Conservation (phyloP, 2,888 invertebrate species). For the Andricus quercusramuli region DNA sequence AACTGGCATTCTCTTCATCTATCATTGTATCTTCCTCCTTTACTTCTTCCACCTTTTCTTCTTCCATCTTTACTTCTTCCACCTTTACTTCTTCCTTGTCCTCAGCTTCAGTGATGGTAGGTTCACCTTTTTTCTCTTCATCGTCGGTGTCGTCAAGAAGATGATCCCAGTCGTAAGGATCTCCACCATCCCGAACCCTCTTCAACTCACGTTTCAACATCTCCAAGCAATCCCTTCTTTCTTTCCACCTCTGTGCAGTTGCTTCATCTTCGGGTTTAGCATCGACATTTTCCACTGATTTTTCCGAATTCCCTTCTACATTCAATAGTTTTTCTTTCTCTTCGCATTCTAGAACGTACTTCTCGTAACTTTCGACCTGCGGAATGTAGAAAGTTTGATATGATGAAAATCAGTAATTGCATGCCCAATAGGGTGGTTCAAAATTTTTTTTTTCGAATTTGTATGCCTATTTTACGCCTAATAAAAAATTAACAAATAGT, state of each 20-base stretch:
- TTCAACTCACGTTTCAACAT: slow-evolving; percentile 74
- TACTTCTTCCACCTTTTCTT: too few species aligned
- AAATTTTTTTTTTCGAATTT: too few species aligned
- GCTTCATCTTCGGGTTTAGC: slow-evolving; percentile 48
- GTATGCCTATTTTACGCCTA: too few species aligned
- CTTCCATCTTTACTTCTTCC: background rate
- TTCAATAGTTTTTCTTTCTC: slow-evolving; percentile 65
- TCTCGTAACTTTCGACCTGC: slow-evolving; percentile 72
- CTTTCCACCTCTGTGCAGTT: slow-evolving; percentile 67
- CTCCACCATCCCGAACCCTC: slow-evolving; percentile 70
- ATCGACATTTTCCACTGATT: slow-evolving; percentile 37
- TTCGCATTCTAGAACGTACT: slow-evolving; percentile 72
- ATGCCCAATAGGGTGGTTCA: too few species aligned
- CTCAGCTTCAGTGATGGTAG: background rate
- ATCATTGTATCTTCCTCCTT: background rate
- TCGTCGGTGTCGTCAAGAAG: slow-evolving; percentile 70
- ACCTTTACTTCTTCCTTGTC: background rate
- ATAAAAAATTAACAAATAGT: too few species aligned
- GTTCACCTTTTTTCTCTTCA: slow-evolving; percentile 76
- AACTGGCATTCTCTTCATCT: background rate
- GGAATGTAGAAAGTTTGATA: background rate
- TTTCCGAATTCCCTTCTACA: slow-evolving; percentile 41
- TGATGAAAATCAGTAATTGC: background rate
- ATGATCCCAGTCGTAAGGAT: slow-evolving; percentile 71
- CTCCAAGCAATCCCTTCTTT: slow-evolving; percentile 72